Percentiles rank a stretch among this genome's conserved stretches.
These are phyloP conservation scores for Lasioglossum leucozonium DNA, from an alignment of 2,888 invertebrate species.

Conservation along the genomic window DNA sequence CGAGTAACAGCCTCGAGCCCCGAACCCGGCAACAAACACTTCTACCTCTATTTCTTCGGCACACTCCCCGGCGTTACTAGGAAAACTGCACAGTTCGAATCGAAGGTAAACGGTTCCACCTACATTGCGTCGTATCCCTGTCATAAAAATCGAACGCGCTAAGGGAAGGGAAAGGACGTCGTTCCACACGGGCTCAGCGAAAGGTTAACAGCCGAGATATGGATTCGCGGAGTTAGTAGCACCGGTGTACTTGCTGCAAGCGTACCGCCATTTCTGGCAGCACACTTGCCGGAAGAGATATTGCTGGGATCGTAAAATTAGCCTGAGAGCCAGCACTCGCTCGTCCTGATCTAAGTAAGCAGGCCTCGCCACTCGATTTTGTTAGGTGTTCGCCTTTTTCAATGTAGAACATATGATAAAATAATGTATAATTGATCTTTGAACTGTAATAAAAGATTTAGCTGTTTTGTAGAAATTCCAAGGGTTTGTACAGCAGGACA, in stretches of 20 bases:
- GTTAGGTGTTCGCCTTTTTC: neutral
- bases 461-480: too few species aligned
- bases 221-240: constrained; percentile 13
- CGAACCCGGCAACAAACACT: constrained; percentile 7
- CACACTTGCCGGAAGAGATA: neutral
- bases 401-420: too few species aligned
- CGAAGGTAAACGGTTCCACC: neutral
- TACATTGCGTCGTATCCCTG: neutral
- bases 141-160: constrained; percentile 25
- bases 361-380: neutral
- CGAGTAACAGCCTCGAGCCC: neutral
- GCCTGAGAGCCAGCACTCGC: neutral
- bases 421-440: too few species aligned
- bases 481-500: too few species aligned
- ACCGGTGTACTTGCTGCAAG: neutral
- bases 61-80: neutral
- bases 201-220: constrained; percentile 33
- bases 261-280: constrained; percentile 5
- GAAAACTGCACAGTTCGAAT: constrained; percentile 6
- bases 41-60: constrained; percentile 11
- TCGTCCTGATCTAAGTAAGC: neutral
- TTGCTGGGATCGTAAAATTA: neutral
- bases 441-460: too few species aligned
- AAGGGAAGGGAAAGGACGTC: constrained; percentile 12
- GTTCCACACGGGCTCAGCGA: constrained; percentile 2